Percentiles rank a stretch among this genome's conserved stretches.
Conservation (phyloP, 2,113 vertebrate species). For the Leucoraja erinaceus region DNA sequence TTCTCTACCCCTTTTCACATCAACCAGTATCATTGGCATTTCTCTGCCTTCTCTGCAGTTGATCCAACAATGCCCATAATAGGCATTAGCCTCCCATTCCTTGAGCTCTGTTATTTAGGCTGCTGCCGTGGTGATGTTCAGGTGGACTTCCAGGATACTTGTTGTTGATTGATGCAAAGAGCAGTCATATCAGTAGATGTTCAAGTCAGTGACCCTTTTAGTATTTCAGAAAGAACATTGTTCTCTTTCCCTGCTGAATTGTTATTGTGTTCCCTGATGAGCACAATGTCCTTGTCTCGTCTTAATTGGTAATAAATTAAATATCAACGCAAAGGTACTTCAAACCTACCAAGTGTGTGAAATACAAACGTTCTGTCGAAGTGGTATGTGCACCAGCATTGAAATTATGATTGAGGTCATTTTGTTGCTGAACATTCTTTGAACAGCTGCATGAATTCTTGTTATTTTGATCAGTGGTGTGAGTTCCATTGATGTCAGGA, state of each 20-base stretch:
- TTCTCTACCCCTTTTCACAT: not conserved
- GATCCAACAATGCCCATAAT: too few relatives aligned
- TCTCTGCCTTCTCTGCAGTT: not conserved
- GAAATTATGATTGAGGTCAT: not conserved
- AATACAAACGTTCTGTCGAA: not conserved
- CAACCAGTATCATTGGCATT: not conserved
- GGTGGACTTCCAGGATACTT: not conserved
- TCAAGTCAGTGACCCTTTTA: not conserved
- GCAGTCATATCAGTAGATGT: not conserved
- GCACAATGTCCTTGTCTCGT: not conserved
- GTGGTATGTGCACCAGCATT: not conserved
- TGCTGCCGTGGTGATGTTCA: not conserved
- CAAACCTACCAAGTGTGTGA: not conserved
- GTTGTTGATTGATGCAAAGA: not conserved
- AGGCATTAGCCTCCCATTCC: not conserved
- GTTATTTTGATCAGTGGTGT: not conserved
- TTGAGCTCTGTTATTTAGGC: not conserved
- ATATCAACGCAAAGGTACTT: not conserved
- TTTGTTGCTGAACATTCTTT: not conserved
- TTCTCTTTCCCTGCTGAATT: not conserved
- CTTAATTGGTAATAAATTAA: constrained; percentile 15
- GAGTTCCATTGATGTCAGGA: not conserved
- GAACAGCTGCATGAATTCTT: not conserved
- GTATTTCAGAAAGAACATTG: not conserved
- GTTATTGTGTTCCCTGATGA: not conserved